Conservation (phyloP, 1,140 invertebrate genomes). For the Anastrepha obliqua region DNA sequence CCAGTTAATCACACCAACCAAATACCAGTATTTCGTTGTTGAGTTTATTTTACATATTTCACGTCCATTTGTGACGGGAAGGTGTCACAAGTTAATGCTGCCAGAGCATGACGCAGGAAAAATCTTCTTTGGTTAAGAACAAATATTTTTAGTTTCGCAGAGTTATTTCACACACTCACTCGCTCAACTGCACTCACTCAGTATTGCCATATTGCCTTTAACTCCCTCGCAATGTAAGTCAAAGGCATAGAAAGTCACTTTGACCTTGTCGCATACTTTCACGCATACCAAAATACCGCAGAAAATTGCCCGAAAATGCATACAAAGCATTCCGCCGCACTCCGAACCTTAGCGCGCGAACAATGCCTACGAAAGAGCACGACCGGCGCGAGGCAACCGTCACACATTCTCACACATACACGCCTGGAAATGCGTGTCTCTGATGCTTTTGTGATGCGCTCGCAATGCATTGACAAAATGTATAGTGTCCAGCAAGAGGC, state of each 20-base stretch:
- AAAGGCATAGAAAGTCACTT: background rate
- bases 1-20: too few relatives aligned
- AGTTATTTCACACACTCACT: too few relatives aligned
- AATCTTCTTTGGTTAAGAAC: too few relatives aligned
- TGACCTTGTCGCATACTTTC: slow-evolving; percentile 27
- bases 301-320: background rate
- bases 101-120: too few relatives aligned
- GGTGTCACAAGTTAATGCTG: too few relatives aligned
- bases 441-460: slow-evolving; percentile 8
- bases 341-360: background rate
- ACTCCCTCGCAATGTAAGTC: background rate
- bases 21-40: too few relatives aligned
- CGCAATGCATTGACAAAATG: slow-evolving; percentile 10
- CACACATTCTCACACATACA: background rate
- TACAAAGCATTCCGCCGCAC: background rate
- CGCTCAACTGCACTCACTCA: too few relatives aligned
- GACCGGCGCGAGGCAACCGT: background rate
- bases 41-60: too few relatives aligned
- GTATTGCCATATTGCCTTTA: background rate
- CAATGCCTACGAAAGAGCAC: background rate
- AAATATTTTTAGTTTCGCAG: too few relatives aligned
- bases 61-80: too few relatives aligned
- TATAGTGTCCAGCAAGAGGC: slow-evolving; percentile 5
- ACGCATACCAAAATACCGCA: background rate
- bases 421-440: background rate